Conservation (phyloP, 2,888 invertebrate genomes). For the Silvanus unidentatus region DNA sequence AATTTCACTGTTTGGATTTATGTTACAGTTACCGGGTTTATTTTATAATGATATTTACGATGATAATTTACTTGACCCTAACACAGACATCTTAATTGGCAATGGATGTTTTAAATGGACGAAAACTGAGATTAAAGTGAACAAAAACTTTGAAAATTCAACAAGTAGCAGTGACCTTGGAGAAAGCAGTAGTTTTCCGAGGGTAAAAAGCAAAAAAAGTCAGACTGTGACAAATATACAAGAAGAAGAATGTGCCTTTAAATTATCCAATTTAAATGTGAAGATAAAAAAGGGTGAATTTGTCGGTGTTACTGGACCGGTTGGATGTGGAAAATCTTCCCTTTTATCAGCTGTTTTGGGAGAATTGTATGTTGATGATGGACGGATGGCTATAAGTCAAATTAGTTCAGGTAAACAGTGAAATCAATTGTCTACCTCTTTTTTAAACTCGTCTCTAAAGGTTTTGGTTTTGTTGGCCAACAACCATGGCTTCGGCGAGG, state of each 20-base stretch:
- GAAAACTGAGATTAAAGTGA: constrained; percentile 28
- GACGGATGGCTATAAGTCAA: constrained; percentile 64
- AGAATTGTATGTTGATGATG: constrained; percentile 68
- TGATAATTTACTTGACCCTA: constrained; percentile 18
- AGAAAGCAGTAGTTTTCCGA: no score
- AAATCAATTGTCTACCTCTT: no score
- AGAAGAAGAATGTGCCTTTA: no score
- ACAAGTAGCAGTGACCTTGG: no score
- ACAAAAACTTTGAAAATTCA: no score
- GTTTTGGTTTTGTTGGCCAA: constrained; percentile 83
- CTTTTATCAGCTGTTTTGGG: constrained; percentile 79
- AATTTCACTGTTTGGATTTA: no score
- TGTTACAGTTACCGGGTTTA: constrained; percentile 45
- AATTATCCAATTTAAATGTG: no score
- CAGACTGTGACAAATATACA: no score
- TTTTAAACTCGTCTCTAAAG: no score
- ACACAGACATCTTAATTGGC: constrained; percentile 51
- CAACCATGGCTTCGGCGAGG: constrained; percentile 90
- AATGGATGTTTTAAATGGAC: constrained; percentile 59
- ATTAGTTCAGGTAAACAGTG: constrained; percentile 56
- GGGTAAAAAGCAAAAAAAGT: no score
- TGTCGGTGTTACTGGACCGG: constrained; percentile 80
- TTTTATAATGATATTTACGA: no score
- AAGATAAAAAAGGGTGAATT: constrained; percentile 58
- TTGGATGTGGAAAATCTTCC: constrained; percentile 89